Evolutionary conservation across 2,797 vertebrate species (phyloP), one percentile per base, ranked within the genome.

Genomic region (Sebastes vulpes): DNA sequence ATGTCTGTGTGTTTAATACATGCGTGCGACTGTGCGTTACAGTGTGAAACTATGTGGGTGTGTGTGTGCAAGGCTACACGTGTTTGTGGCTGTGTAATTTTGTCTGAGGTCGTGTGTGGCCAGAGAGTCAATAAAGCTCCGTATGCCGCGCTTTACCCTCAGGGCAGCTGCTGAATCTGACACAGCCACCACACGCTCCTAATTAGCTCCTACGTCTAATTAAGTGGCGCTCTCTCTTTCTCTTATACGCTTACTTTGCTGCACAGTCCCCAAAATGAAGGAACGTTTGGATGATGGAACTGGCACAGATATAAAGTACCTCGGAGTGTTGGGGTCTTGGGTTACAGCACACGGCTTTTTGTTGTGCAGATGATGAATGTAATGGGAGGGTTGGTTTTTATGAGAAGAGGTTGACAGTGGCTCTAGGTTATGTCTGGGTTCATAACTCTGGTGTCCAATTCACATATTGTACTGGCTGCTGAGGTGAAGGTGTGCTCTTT

Each of bases 121-220:
- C 79, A 77, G 53, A 88, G 74, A 89, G 81, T 92, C 88, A 90
- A 84, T 90, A 89, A 91, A 86, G 81, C 77, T 87, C 63, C 11
- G 46, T 86, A 79, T 85, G 76, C 42, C 26, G 4, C 4, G 26
- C 46, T 77, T 61, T 65, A 21, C 78, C 86, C 81, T 82, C 53
- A 57, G 78, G 92, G 79, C 85, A 82, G 83, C 86, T 75, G 67
- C 73, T 87, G 81, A 82, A 65, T 86, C 53, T 85, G 68, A 91
- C 87, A 86, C 53, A 10, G 68, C 75, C 75, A 85, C 68, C 63
- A 78, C 74, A 81, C 63, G 66, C 46, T 72, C 50, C 73, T 89
- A 91, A 90, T 93, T 89, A 92, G 85, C 87, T 80, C 72, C 29
- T 73, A 53, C 66, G 65, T 84, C 85, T 89, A 92, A 93, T 94